phyloP scores from a whole-genome alignment of 2,888 invertebrate species.

The Onthophagus sagittarius region DNA sequence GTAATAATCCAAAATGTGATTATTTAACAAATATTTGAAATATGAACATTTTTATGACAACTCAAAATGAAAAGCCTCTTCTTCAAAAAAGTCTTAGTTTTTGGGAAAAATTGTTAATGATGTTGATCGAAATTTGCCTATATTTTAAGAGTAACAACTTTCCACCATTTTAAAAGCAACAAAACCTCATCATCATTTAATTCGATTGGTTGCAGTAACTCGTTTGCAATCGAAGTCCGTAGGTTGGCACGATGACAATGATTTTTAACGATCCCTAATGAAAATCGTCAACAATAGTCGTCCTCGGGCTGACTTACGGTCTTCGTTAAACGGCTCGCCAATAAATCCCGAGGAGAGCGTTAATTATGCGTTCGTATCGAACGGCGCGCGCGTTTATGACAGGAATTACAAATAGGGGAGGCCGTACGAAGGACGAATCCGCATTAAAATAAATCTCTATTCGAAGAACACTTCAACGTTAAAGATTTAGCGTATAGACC shows the following conservation, averaged over 20 bases:
- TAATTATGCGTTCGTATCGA: conserved; percentile 10
- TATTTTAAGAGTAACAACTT: too few species aligned
- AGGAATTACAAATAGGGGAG: conserved; percentile 5
- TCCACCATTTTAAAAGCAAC: too few species aligned
- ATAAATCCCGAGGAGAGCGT: not conserved
- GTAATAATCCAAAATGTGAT: too few species aligned
- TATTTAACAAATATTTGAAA: too few species aligned
- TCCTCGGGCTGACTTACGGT: not conserved
- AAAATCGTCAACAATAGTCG: not conserved
- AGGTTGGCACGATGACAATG: not conserved
- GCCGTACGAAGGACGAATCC: conserved; percentile 2
- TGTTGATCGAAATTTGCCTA: too few species aligned
- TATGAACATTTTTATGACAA: too few species aligned
- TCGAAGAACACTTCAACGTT: not conserved
- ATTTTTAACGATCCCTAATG: not conserved
- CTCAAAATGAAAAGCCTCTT: too few species aligned
- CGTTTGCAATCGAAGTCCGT: not conserved
- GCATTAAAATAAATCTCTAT: not conserved
- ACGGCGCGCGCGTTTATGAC: conserved; percentile 8
- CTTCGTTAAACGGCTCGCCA: not conserved
- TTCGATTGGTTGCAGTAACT: too few species aligned
- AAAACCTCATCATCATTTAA: too few species aligned
- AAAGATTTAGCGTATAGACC: not conserved
- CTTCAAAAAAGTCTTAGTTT: too few species aligned
- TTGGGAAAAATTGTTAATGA: too few species aligned